Base-by-base conservation (phyloP, 92 coral and sea anemone genomes). In the Nematostella vectensis region DNA sequence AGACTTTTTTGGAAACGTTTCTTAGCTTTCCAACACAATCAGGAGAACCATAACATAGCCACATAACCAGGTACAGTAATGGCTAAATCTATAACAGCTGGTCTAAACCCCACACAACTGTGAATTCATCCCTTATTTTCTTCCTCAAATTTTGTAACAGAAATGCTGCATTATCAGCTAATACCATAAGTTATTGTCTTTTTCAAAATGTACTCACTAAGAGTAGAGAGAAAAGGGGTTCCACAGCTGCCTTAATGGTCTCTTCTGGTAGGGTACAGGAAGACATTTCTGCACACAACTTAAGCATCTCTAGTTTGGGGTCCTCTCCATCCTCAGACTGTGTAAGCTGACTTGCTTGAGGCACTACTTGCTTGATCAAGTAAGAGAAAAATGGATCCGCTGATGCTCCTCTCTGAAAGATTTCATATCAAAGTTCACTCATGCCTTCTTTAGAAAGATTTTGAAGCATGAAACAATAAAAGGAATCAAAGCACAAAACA, bases 241-340 rank as follows among this genome's bases (percentile, higher is more conserved):
- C 96, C 21, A 87, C 42, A 37, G 96, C 75, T 13, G 84, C 48
- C 58, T 87, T 88, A 16, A 82, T 40, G 28, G 78, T 76, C 27
- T 87, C 99, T 20, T 87, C 99, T 43, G 85, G 66, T 19, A 87
- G 63, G 9, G 75, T 71, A 64, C 83, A 83, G 0, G 99, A 77
- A 3, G 96, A 78, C 82, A 93, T 87, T 72, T 93, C 99, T 0
- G 99, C 96, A 50, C 80, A 74, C 49, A 85, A 62, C 61, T 86
- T 93, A 33, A 86, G 54, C 48, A 93, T 58, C 31, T 93, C 99
- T 1, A 93, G 62, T 54, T 93, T 93, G 19, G 62, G 51, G 9
- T 93, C 99, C 21, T 76, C 91, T 48, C 76, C 84, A 40, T 79
- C 85, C 27, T 80, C 95, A 26, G 81, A 47, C 20, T 48, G 36